Evolutionary conservation across 2,113 vertebrate species (phyloP).

Genomic region (Astatoreochromis straeleni): DNA sequence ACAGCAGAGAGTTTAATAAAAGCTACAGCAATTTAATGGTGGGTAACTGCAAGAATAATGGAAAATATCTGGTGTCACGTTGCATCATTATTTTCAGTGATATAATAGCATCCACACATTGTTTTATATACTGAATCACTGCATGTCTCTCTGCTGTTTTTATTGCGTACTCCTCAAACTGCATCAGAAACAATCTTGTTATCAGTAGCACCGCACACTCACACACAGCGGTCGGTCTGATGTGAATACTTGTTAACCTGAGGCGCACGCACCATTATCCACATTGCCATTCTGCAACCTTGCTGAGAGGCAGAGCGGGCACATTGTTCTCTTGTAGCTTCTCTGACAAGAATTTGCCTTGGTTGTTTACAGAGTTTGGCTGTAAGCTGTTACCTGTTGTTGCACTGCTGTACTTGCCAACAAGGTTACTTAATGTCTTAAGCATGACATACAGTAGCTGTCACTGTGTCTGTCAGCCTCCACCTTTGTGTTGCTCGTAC

Average conservation of each 20-base stretch:
- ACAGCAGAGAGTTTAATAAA: conserved; percentile 26
- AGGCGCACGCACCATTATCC: background rate
- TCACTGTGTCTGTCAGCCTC: background rate
- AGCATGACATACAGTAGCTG: background rate
- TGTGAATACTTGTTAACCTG: conserved; percentile 15
- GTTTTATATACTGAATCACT: background rate
- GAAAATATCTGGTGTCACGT: conserved; percentile 34
- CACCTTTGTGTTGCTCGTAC: background rate
- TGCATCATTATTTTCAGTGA: conserved; percentile 16
- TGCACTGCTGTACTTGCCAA: background rate
- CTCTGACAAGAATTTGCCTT: background rate
- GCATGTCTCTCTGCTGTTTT: background rate
- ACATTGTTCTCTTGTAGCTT: background rate
- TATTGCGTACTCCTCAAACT: background rate
- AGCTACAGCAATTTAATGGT: conserved; percentile 30
- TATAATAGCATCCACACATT: conserved; percentile 19
- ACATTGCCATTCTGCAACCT: conserved; percentile 20
- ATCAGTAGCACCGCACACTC: background rate
- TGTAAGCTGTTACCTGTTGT: conserved; percentile 5
- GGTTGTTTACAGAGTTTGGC: background rate
- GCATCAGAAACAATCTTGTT: conserved; percentile 7
- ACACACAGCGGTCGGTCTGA: background rate
- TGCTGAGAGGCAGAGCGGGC: conserved; percentile 9
- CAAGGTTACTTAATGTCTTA: background rate
- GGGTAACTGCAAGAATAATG: conserved; percentile 26